Evolutionary conservation across 2,113 vertebrate species (phyloP).

Genomic region (Pseudopipra pipra): DNA sequence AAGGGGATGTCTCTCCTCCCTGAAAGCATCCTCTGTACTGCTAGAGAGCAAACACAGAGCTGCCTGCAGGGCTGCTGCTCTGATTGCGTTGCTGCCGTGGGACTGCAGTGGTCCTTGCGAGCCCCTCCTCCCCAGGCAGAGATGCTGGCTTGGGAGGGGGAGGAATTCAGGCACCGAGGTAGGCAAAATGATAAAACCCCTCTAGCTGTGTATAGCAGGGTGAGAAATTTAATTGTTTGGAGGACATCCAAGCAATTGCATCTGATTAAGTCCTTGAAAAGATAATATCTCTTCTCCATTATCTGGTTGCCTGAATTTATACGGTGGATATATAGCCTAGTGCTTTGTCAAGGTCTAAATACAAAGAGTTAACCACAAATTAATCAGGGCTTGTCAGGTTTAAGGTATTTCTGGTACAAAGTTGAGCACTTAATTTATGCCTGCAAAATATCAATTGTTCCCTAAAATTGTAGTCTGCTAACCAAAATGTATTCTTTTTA

Average conservation of each 20-base stretch:
- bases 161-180: not conserved
- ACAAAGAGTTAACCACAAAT: not conserved
- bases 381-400: not conserved
- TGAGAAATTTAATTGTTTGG: not conserved
- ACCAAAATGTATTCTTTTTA: not conserved
- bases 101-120: not conserved
- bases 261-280: conserved; percentile 36
- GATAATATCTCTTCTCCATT: not conserved
- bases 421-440: not conserved
- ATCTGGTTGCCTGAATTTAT: not conserved
- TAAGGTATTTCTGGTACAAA: not conserved
- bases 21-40: not conserved
- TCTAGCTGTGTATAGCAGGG: not conserved
- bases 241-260: not conserved
- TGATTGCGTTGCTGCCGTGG: not conserved
- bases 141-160: not conserved
- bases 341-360: not conserved
- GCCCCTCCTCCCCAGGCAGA: not conserved
- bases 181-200: not conserved
- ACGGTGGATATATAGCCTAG: not conserved
- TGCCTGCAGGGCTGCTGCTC: not conserved
- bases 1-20: not conserved
- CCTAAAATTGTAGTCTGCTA: not conserved
- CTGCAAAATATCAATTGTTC: not conserved
- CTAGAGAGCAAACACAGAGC: not conserved